Evolutionary conservation across 2,113 vertebrate genomes (phyloP).

Genomic region (Leuciscus idus): DNA sequence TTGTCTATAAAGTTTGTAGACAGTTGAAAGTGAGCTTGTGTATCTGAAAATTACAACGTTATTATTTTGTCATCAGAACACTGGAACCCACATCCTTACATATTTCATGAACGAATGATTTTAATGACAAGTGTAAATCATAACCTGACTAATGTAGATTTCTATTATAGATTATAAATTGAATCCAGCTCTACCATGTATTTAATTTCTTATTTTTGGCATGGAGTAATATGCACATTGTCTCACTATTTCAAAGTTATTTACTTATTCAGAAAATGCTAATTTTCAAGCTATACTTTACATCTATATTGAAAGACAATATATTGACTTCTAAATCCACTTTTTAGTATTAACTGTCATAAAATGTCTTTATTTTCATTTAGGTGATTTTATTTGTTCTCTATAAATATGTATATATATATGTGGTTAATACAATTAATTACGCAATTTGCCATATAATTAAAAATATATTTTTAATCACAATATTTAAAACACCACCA

Average conservation of each 20-base stretch:
- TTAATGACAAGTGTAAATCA: conserved; percentile 41
- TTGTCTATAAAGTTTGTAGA: not conserved
- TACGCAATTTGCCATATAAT: not conserved
- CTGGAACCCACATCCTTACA: conserved; percentile 34
- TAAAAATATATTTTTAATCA: not conserved
- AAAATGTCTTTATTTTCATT: conserved; percentile 11
- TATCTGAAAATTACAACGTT: conserved; percentile 31
- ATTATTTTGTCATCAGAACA: conserved; percentile 50
- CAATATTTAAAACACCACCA: not conserved
- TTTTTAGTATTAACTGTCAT: not conserved
- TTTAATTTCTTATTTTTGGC: not conserved
- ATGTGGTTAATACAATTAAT: not conserved
- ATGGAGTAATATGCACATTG: conserved; percentile 34
- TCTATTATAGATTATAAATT: conserved; percentile 31
- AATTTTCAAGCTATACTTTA: not conserved
- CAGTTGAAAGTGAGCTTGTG: conserved; percentile 37
- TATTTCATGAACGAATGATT: conserved; percentile 43
- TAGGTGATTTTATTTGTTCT: not conserved
- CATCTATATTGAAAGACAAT: not conserved
- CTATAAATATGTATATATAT: not conserved
- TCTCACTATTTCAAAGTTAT: not conserved
- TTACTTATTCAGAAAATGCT: not conserved
- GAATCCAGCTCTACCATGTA: not conserved
- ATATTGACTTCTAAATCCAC: not conserved
- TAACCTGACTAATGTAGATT: conserved; percentile 9